Conservation (phyloP, 2,113 vertebrate species). For the Saccopteryx leptura region DNA sequence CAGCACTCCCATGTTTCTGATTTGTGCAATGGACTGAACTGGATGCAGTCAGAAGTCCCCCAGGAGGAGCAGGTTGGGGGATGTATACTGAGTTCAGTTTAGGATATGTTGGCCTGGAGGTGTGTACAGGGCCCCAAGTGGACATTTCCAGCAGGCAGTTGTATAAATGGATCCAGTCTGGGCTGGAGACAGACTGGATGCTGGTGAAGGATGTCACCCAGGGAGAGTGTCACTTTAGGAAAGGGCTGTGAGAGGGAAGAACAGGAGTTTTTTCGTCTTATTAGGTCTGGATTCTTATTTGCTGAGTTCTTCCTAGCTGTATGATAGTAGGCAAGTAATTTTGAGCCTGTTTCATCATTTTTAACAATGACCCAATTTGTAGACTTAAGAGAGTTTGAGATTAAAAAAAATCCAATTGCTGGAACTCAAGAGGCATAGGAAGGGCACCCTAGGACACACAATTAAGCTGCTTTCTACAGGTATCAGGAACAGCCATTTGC, state of each 20-base stretch:
- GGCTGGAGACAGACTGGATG: slow-evolving; percentile 26
- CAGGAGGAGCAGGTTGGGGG: not conserved
- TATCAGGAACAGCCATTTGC: slow-evolving; percentile 44
- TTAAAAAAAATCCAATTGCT: not conserved
- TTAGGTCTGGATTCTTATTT: slow-evolving; percentile 16
- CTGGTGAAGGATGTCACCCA: not conserved
- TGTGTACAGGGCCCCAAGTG: not conserved
- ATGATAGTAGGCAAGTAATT: not conserved
- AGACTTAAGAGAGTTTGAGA: slow-evolving; percentile 45
- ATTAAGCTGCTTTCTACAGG: not conserved
- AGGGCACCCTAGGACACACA: not conserved
- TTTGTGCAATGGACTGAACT: not conserved
- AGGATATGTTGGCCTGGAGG: slow-evolving; percentile 4
- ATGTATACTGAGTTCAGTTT: not conserved
- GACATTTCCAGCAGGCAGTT: not conserved
- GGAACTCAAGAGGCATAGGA: not conserved
- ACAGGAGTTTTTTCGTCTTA: not conserved
- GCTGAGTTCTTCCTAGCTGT: slow-evolving; percentile 1
- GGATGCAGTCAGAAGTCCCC: not conserved
- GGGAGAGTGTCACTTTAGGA: slow-evolving; percentile 27
- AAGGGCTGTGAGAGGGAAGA: slow-evolving; percentile 14
- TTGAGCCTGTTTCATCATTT: not conserved
- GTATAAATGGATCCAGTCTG: not conserved
- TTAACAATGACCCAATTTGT: not conserved
- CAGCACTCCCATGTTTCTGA: not conserved